Conservation (phyloP, 2,797 vertebrate species). For the Pitangus sulphuratus region DNA sequence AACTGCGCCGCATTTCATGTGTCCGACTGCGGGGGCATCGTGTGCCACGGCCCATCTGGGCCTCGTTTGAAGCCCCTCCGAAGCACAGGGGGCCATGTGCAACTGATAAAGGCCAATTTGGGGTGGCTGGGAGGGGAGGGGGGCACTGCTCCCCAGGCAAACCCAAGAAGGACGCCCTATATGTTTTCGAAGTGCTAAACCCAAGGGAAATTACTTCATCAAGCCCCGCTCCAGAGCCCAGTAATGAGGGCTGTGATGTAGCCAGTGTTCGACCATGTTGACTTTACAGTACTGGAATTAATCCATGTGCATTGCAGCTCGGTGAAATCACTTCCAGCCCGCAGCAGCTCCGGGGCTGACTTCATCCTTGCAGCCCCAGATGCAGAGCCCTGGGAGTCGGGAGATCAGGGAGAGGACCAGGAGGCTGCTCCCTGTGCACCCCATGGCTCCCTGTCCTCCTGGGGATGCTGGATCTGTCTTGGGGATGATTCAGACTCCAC, state of each 20-base stretch:
- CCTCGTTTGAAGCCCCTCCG: conserved; percentile 68
- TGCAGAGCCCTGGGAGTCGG: conserved; percentile 54
- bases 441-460: neutral
- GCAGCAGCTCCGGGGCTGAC: conserved; percentile 75
- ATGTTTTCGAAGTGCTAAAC: conserved; percentile 84
- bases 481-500: neutral
- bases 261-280: conserved; percentile 82
- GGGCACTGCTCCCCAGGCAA: conserved; percentile 31
- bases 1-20: conserved; percentile 46
- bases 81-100: conserved; percentile 74
- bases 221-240: conserved; percentile 77
- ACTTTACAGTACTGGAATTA: conserved; percentile 85
- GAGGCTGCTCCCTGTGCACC: neutral
- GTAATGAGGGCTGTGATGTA: conserved; percentile 75
- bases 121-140: neutral
- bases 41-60: conserved; percentile 73
- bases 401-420: conserved; percentile 37
- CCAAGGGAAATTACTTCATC: conserved; percentile 91
- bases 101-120: conserved; percentile 78
- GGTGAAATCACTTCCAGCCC: conserved; percentile 90
- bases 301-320: conserved; percentile 85
- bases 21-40: conserved; percentile 57
- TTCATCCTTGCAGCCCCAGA: conserved; percentile 82
- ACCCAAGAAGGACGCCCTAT: conserved; percentile 73
- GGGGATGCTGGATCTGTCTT: neutral